Evolutionary conservation across 2,797 vertebrate species (phyloP), one percentile per base, ranked within the genome.

Genomic region (Myotis findleyi): DNA sequence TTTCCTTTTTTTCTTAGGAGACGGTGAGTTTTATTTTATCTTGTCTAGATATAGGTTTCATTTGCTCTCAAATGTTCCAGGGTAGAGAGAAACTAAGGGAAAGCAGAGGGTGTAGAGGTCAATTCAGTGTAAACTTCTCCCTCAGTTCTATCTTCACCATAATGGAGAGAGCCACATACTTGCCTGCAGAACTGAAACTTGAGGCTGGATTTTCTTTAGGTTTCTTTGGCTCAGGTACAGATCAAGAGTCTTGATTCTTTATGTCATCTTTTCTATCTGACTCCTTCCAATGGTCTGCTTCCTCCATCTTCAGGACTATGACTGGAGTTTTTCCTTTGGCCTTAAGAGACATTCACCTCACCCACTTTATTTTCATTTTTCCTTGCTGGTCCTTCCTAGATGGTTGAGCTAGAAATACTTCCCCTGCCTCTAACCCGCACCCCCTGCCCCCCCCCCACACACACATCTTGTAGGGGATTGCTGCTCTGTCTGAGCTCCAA

Each of bases 161-260:
- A 98, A 99, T 98, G 95, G 99, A 98, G 98, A 99, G 98, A 98
- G 99, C 99, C 97, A 99, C 99, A 77, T 99, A 99, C 96, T 99
- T 99, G 99, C 99, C 99, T 98, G 99, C 99, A 97, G 99, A 99
- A 98, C 99, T 99, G 99, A 23, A 99, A 99, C 98, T 99, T 99
- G 49, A 99, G 98, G 98, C 98, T 94, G 99, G 98, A 96, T 98
- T 98, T 98, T 99, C 99, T 97, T 99, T 99, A 79, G 98, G 98
- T 99, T 98, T 99, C 99, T 99, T 99, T 99, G 99, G 99, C 99
- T 99, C 99, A 99, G 99, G 98, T 97, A 99, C 98, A 98, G 99
- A 98, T 99, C 98, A 98, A 85, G 98, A 98, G 97, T 99, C 99
- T 98, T 98, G 98, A 93, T 99, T 99, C 98, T 98, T 99, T 98